These are phyloP conservation scores for Diabrotica balteata DNA, from an alignment of 2,888 invertebrate genomes.

Conservation along the genomic window DNA sequence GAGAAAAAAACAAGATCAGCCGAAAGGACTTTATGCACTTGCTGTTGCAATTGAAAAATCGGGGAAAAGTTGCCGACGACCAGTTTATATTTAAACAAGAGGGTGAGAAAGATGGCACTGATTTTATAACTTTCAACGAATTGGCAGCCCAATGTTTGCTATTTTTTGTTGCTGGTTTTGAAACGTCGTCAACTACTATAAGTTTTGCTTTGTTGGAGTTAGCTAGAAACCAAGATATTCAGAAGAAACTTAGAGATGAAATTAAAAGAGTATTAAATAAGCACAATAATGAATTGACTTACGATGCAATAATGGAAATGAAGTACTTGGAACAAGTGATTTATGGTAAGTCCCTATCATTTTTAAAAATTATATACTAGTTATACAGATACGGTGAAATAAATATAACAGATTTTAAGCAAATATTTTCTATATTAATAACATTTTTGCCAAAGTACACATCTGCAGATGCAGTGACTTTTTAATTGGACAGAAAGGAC, in stretches of 20 bases:
- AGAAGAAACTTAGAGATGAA: conserved; percentile 58
- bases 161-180: conserved; percentile 46
- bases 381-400: too few relatives aligned
- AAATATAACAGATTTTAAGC: too few relatives aligned
- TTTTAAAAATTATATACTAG: too few relatives aligned
- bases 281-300: conserved; percentile 54
- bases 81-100: conserved; percentile 44
- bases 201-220: conserved; percentile 53
- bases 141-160: conserved; percentile 38
- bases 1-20: conserved; percentile 59
- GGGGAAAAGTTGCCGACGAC: conserved; percentile 53
- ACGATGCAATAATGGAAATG: conserved; percentile 60
- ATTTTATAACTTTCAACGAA: conserved; percentile 26
- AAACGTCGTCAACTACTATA: conserved; percentile 44
- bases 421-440: too few relatives aligned
- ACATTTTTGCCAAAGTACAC: too few relatives aligned
- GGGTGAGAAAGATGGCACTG: conserved; percentile 11
- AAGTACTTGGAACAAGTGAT: conserved; percentile 60
- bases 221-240: conserved; percentile 56
- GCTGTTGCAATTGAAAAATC: conserved; percentile 59
- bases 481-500: too few relatives aligned
- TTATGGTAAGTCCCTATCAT: conserved; percentile 42
- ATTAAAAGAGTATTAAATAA: conserved; percentile 49
- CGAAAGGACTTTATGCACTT: conserved; percentile 66
- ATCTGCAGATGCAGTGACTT: too few relatives aligned